phyloP scores from a whole-genome alignment of 2,113 vertebrate genomes.

The Grammomys surdaster region DNA sequence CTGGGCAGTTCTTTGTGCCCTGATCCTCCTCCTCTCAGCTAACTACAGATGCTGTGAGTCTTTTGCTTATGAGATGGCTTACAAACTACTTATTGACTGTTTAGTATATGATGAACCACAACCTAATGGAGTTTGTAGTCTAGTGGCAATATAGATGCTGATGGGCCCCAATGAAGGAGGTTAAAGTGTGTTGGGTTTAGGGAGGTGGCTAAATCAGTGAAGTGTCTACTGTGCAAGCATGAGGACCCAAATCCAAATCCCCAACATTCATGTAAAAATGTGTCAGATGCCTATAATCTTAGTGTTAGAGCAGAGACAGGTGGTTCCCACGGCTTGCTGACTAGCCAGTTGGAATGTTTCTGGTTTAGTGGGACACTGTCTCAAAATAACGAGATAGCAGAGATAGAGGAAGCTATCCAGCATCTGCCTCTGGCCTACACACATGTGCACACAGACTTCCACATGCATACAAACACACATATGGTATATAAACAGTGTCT shows the following conservation, averaged over 20 bases:
- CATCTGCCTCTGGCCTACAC: neutral
- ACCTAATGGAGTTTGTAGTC: neutral
- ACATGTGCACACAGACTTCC: neutral
- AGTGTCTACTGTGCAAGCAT: neutral
- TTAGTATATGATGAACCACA: neutral
- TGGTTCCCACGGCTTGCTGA: neutral
- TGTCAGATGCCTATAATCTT: neutral
- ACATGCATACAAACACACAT: neutral
- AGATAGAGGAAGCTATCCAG: neutral
- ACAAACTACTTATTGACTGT: neutral
- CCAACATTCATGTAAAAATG: neutral
- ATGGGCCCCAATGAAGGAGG: neutral
- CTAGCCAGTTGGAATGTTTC: neutral
- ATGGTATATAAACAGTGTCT: neutral
- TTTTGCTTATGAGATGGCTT: neutral
- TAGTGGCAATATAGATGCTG: neutral
- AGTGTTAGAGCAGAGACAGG: neutral
- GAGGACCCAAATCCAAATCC: neutral
- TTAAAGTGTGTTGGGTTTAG: neutral
- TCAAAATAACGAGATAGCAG: neutral
- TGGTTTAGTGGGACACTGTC: neutral
- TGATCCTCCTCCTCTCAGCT: neutral
- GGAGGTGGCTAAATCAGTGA: neutral
- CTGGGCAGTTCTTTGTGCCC: neutral
- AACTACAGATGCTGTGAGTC: neutral